Evolutionary conservation across 2,888 invertebrate species (phyloP).

Genomic region (Eilema depressum): DNA sequence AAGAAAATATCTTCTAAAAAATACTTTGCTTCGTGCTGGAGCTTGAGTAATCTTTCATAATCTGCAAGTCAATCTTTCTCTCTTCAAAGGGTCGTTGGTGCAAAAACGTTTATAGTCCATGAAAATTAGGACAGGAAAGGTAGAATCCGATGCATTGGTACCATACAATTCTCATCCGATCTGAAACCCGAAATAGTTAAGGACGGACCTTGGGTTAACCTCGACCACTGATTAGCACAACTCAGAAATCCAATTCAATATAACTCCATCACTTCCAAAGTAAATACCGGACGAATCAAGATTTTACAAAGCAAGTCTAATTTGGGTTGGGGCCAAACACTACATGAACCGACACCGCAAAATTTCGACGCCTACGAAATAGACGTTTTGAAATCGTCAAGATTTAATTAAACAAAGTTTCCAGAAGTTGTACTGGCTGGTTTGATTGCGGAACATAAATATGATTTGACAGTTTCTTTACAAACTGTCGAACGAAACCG

Average conservation of each 20-base stretch:
- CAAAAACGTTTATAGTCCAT: too few species aligned
- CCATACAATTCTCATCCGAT: neutral
- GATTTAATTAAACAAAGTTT: constrained; percentile 77
- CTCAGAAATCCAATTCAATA: constrained; percentile 44
- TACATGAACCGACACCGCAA: constrained; percentile 54
- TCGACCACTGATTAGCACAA: constrained; percentile 37
- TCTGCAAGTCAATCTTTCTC: too few species aligned
- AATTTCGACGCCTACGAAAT: constrained; percentile 52
- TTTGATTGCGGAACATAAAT: constrained; percentile 50
- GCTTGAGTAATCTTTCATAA: too few species aligned
- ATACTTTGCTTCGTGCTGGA: too few species aligned
- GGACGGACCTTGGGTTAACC: constrained; percentile 10
- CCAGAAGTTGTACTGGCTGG: constrained; percentile 51
- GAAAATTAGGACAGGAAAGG: neutral
- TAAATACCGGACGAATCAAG: constrained; percentile 43
- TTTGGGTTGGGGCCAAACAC: constrained; percentile 43
- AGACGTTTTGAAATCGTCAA: constrained; percentile 73
- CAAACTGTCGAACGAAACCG: too few species aligned
- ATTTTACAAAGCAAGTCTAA: constrained; percentile 46
- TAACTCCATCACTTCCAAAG: constrained; percentile 38
- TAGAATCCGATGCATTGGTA: neutral
- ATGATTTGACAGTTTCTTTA: constrained; percentile 58
- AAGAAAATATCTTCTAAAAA: too few species aligned
- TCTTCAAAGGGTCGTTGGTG: too few species aligned
- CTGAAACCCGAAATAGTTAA: neutral